A percentile compares a stretch with the other conserved stretches of the same genome.
phyloP scores from a whole-genome alignment of 2,113 vertebrate genomes.

The Rhadina sibilatrix region DNA sequence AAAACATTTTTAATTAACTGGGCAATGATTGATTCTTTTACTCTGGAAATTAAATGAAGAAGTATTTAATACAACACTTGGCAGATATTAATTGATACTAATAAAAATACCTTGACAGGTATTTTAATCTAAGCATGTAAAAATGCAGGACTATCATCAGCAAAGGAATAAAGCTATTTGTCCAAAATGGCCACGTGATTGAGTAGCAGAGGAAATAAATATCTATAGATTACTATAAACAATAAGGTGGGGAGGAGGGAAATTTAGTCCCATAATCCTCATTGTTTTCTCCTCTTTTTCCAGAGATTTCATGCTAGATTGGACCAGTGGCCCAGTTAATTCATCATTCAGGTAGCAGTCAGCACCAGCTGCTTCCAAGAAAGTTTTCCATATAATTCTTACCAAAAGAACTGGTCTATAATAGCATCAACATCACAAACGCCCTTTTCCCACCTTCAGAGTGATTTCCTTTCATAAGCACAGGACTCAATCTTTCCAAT shows the following conservation, averaged over 20 bases:
- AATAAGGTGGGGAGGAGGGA: neutral
- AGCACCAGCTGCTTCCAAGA: neutral
- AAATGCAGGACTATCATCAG: neutral
- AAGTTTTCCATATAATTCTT: neutral
- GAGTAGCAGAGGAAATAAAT: neutral
- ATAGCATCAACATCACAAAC: neutral
- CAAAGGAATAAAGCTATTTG: neutral
- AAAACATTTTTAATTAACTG: neutral
- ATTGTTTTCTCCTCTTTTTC: neutral
- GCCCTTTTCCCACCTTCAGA: neutral
- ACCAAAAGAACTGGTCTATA: neutral
- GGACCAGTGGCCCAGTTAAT: neutral
- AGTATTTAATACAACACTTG: neutral
- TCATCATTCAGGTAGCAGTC: neutral
- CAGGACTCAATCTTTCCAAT: neutral
- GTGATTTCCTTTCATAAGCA: neutral
- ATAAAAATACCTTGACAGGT: neutral
- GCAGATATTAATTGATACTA: neutral
- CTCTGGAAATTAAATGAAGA: neutral
- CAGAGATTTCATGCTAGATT: neutral
- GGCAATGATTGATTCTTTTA: neutral
- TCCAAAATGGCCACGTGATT: neutral
- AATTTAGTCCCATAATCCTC: neutral
- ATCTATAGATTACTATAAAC: neutral
- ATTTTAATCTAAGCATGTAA: neutral